Percentiles rank a stretch among this genome's conserved stretches.
These are phyloP conservation scores for Eptesicus fuscus DNA, from an alignment of 2,113 vertebrate genomes.

Conservation along the genomic window DNA sequence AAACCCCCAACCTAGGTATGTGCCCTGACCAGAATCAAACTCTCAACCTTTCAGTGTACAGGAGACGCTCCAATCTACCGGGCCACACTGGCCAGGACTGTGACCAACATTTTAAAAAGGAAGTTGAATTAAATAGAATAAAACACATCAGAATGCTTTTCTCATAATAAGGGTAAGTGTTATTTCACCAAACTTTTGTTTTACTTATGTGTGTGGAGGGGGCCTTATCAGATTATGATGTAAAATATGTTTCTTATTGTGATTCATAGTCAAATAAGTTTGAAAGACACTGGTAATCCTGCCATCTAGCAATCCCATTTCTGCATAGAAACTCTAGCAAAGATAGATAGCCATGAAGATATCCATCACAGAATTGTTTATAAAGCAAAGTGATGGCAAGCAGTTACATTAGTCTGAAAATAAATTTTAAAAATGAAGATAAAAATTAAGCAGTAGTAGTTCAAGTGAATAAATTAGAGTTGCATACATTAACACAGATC, in stretches of 20 bases:
- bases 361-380: not conserved
- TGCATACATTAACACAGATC: not conserved
- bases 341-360: not conserved
- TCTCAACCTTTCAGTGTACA: no score
- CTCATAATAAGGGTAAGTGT: not conserved
- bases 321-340: not conserved
- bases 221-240: not conserved
- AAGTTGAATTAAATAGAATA: constrained; percentile 16
- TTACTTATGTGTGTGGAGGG: not conserved
- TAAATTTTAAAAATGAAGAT: not conserved
- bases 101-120: not conserved
- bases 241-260: not conserved
- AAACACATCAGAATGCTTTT: not conserved
- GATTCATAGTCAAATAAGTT: not conserved
- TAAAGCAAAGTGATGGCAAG: not conserved
- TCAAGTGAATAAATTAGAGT: not conserved
- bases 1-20: no score
- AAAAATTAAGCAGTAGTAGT: not conserved
- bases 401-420: not conserved
- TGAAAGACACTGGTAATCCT: not conserved
- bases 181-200: not conserved
- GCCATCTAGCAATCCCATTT: not conserved
- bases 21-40: no score
- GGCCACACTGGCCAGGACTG: not conserved
- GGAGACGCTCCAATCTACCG: no score